Base-by-base conservation (phyloP, 2,888 invertebrate genomes). In the Ecliptopera silaceata region DNA sequence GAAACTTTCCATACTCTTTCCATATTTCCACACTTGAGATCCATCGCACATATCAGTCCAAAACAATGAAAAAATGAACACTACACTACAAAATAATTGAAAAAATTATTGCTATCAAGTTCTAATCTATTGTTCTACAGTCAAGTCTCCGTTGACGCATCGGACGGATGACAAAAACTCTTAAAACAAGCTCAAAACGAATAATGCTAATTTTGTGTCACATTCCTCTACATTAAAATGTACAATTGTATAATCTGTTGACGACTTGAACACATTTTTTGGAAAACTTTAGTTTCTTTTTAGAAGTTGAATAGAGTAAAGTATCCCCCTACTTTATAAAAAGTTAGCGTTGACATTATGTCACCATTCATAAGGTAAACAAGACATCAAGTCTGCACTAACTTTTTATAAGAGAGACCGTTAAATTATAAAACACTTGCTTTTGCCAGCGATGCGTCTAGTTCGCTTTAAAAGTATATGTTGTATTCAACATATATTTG, bases 1-100 rank as follows among this genome's bases (percentile, higher is more conserved):
- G 52, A 43, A 57, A 54, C 42, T 48, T 53, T 61, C 61, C 59
- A 68, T 70, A 61, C 60, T 62, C 31, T 54, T 61, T 53, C 61
- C 59, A 59, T 54, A n/a, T 13, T 42, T 56, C 59, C 59, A 44
- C 48, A 45, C 44, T 49, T 63, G 65, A 65, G 65, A 65, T 65
- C 65, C 59, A 63, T 63, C 58, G 47, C 49, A 56, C 32, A 56
- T 49, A 56, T 61, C 61, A 61, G 61, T 60, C 45, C 59, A 42
- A 41, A 31, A 42, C 13, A 31, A 20, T 6, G 6, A 45, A 8
- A 45, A 15, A 32, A 32, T 29, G 15, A 2, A 15, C 10, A 10
- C 8, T 12, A 12, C 31, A n/a, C 31, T 31, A 32, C 32, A 32
- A n/a, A 26, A 26, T 6, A 26, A 26, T 38, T 38, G 4, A 17